A percentile compares a stretch with the other conserved stretches of the same genome.
These are phyloP conservation scores for Papilio polyxenes DNA, from an alignment of 1,140 invertebrate genomes.

Conservation along the genomic window DNA sequence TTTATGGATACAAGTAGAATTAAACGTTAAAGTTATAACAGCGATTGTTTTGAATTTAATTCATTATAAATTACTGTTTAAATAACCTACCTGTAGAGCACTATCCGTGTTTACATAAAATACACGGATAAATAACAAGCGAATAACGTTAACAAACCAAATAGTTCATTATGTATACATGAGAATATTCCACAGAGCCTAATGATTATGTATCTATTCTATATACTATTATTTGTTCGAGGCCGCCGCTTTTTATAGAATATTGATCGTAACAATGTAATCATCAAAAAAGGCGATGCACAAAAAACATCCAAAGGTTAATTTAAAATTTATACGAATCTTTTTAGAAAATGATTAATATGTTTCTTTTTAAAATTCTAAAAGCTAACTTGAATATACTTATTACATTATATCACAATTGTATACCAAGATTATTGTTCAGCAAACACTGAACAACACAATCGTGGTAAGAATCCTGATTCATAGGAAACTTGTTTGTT, in stretches of 20 bases:
- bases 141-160: not conserved
- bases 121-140: not conserved
- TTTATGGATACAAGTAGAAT: too few relatives aligned
- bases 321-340: not conserved
- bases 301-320: conserved; percentile 10
- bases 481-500: too few relatives aligned
- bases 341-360: not conserved
- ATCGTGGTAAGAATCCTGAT: too few relatives aligned
- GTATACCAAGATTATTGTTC: too few relatives aligned
- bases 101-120: not conserved
- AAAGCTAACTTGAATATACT: not conserved
- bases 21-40: too few relatives aligned
- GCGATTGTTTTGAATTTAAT: too few relatives aligned
- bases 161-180: not conserved
- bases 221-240: conserved; percentile 15
- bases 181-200: not conserved
- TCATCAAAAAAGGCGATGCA: conserved; percentile 3
- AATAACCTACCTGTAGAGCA: not conserved
- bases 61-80: not conserved
- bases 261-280: conserved; percentile 2
- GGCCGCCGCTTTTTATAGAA: not conserved
- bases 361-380: not conserved
- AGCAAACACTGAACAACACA: too few relatives aligned
- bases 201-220: conserved; percentile 11
- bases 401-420: too few relatives aligned